Base-by-base conservation (phyloP, 2,797 vertebrate species). In the Sylvia borin region DNA sequence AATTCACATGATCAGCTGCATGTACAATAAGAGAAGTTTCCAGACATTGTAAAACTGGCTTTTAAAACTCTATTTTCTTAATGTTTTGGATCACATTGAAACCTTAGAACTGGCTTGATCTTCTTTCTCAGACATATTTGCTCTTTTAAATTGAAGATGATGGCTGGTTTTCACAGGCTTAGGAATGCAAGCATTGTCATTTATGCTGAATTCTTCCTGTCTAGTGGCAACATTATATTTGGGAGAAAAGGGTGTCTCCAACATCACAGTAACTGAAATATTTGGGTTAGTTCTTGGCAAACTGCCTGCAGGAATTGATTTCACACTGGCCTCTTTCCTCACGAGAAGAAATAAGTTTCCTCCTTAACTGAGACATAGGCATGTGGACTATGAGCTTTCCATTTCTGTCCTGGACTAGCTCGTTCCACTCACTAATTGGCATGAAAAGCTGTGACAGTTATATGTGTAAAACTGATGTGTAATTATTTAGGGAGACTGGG, bases 31-130 rank as follows among this genome's bases (percentile, higher is more conserved):
- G 34, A 85, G 58, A 80, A 58, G 16, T 53, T 90, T 75, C 81
- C 87, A 94, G 79, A 31, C 68, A 16, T 10, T 74, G 54, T 32
- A 88, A 90, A 91, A 92, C 29, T 88, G 42, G 45, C 58, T 91
- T 92, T 85, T 75, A 72, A 85, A 89, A 72, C 61, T 62, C 13
- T 55, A 32, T 95, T 92, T 73, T 92, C 14, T 36, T 74, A 77
- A 75, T 68, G 47, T 31, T 90, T 90, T 94, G 78, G 72, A 90
- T 90, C 81, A 77, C 68, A 55, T 90, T 89, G 75, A 88, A 91
- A 75, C 29, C 54, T 90, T 75, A 67, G 57, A 80, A 76, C 85
- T 80, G 86, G 78, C 78, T 92, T 92, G 84, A 65, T 94, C 61
- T 82, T 92, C 91, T 48, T 89, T 82, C 45, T 93, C 25, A 80